Evolutionary conservation across 2,888 invertebrate genomes (phyloP).

Genomic region (Pterostichus niger): DNA sequence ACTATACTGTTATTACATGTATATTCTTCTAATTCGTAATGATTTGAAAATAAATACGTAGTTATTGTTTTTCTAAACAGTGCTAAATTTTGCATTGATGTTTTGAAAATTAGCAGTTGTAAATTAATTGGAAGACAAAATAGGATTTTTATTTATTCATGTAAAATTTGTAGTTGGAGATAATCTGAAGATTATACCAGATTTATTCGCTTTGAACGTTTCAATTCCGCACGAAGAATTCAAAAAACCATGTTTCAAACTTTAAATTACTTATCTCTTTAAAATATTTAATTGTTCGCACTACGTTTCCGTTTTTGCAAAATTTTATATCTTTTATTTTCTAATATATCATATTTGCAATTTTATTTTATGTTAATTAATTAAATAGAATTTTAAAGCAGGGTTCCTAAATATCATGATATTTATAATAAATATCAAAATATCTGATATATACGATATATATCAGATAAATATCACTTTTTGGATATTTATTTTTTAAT

Average conservation of each 20-base stretch:
- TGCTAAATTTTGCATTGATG: not conserved
- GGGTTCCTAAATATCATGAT: too few relatives aligned
- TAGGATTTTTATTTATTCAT: constrained; percentile 43
- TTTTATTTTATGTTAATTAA: too few relatives aligned
- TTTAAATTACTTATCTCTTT: constrained; percentile 42
- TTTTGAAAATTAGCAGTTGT: constrained; percentile 2
- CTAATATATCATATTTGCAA: too few relatives aligned
- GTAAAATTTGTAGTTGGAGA: constrained; percentile 33
- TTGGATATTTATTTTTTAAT: too few relatives aligned
- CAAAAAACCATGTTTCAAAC: constrained; percentile 8
- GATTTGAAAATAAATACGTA: too few relatives aligned
- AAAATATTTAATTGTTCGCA: constrained; percentile 30
- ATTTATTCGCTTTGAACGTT: constrained; percentile 41
- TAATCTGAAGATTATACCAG: constrained; percentile 26
- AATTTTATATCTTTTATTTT: not conserved
- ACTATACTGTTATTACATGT: too few relatives aligned
- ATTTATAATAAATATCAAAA: too few relatives aligned
- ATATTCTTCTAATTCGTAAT: too few relatives aligned
- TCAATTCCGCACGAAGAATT: constrained; percentile 29
- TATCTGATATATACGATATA: too few relatives aligned
- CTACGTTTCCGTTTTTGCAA: not conserved
- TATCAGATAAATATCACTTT: too few relatives aligned
- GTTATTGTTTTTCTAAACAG: too few relatives aligned
- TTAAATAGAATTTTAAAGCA: too few relatives aligned
- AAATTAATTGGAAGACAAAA: not conserved